These are phyloP conservation scores for Pseudanteris insignis DNA, from an alignment of 2,888 invertebrate genomes.

Conservation along the genomic window DNA sequence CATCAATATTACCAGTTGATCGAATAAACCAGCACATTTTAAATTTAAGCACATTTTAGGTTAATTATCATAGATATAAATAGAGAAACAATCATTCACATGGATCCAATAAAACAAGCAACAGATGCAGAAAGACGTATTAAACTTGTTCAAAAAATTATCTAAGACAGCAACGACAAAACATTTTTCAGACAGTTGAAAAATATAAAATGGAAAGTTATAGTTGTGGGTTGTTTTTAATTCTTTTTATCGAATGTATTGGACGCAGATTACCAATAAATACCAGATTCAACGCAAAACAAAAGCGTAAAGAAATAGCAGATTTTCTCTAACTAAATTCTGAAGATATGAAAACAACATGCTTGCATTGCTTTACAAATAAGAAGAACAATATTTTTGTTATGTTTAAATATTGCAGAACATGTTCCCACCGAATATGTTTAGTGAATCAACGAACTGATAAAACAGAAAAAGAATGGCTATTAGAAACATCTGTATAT, in stretches of 20 bases:
- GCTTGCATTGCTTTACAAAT: constrained; percentile 1
- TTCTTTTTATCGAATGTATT: constrained; percentile 6
- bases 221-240: constrained; percentile 4
- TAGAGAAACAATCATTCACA: background rate
- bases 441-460: background rate
- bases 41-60: background rate
- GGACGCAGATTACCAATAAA: background rate
- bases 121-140: background rate
- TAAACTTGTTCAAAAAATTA: background rate
- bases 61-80: constrained; percentile 1
- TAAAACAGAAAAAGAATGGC: constrained; percentile 3
- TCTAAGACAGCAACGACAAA: background rate
- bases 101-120: background rate
- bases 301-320: background rate
- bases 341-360: constrained; percentile 3
- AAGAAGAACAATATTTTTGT: background rate
- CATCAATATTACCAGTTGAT: no score
- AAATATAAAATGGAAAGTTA: background rate
- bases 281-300: background rate
- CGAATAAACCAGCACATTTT: no score
- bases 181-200: background rate
- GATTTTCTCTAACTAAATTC: background rate
- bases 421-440: constrained; percentile 1
- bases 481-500: background rate
- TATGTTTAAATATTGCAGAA: background rate